phyloP scores from a whole-genome alignment of 2,797 vertebrate genomes.

The Malacoctenus gilli region DNA sequence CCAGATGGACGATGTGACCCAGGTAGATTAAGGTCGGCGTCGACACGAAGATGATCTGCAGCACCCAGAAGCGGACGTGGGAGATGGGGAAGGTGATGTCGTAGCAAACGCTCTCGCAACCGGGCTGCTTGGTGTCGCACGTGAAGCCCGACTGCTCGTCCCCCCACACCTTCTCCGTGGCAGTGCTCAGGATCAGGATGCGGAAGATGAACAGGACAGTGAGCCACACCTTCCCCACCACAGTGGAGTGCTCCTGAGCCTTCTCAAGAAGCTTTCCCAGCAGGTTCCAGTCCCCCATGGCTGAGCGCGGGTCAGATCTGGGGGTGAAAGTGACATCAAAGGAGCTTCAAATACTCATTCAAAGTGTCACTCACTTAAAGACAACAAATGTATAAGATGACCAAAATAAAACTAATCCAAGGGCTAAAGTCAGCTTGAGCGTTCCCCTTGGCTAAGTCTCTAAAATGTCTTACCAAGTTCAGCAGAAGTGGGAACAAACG shows the following conservation, averaged over 20 bases:
- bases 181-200: constrained; percentile 86
- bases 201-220: constrained; percentile 89
- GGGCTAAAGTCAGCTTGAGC: neutral
- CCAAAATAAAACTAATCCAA: neutral
- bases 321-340: constrained; percentile 11
- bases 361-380: constrained; percentile 2
- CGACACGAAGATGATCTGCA: constrained; percentile 93
- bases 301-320: constrained; percentile 57
- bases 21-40: constrained; percentile 88
- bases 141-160: constrained; percentile 88
- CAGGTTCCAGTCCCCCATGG: constrained; percentile 91
- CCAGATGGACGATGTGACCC: constrained; percentile 88
- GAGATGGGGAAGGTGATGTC: constrained; percentile 91
- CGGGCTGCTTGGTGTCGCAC: constrained; percentile 90
- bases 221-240: constrained; percentile 91
- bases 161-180: constrained; percentile 89
- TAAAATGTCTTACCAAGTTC: constrained; percentile 37
- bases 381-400: neutral
- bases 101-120: constrained; percentile 91
- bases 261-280: constrained; percentile 88
- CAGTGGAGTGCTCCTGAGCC: constrained; percentile 89
- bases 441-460: neutral
- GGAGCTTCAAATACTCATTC: constrained; percentile 7
- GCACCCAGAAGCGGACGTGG: constrained; percentile 90
- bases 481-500: constrained; percentile 30